phyloP scores from a whole-genome alignment of 2,113 vertebrate species.

The Puffinus mauretanicus region DNA sequence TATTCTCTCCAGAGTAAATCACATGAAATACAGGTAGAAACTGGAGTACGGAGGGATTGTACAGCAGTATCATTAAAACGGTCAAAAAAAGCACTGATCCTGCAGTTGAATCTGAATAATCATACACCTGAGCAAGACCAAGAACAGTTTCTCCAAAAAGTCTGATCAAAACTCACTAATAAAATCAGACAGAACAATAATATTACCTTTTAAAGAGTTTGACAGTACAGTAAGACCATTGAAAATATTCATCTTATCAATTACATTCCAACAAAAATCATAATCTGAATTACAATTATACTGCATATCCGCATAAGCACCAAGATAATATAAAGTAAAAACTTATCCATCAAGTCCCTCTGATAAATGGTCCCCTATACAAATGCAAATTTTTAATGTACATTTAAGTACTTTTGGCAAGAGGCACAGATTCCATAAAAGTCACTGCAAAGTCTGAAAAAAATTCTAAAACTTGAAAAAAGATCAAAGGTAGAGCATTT shows the following conservation, averaged over 20 bases:
- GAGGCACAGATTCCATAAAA: not conserved
- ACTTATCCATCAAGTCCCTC: not conserved
- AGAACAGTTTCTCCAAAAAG: not conserved
- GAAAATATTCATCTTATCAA: not conserved
- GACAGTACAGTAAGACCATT: not conserved
- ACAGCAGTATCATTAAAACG: not conserved
- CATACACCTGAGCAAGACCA: not conserved
- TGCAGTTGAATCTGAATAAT: not conserved
- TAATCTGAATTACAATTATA: not conserved
- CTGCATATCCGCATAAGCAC: not conserved
- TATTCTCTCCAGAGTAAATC: not conserved
- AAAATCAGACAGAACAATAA: conserved; percentile 18
- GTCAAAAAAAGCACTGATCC: not conserved
- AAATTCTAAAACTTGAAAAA: not conserved
- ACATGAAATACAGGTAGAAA: not conserved
- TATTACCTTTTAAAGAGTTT: not conserved
- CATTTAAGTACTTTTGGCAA: not conserved
- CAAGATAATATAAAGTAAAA: not conserved
- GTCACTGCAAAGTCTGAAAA: conserved; percentile 18
- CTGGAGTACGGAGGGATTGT: conserved; percentile 7
- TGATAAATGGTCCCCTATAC: conserved; percentile 39
- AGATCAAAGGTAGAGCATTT: not conserved
- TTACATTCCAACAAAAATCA: not conserved
- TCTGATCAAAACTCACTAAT: not conserved
- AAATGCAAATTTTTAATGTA: not conserved